Base-by-base conservation (phyloP, 2,797 vertebrate species). In the Enteromius treurensis region DNA sequence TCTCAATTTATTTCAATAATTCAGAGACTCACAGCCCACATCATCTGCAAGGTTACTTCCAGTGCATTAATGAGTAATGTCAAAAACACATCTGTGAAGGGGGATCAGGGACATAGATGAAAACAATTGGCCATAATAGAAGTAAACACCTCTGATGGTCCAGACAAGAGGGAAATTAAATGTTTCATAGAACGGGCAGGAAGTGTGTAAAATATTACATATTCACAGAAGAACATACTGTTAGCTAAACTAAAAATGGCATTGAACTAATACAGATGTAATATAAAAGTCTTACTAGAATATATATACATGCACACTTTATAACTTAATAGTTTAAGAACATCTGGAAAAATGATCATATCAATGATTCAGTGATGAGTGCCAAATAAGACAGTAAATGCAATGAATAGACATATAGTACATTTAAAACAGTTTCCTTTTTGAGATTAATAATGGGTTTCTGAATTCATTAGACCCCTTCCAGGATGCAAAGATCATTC, bases 1-100 rank as follows among this genome's bases (percentile, higher is more conserved):
- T 76, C 78, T 82, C 70, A 77, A 70, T 87, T 86, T 21, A 84
- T 75, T 84, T 87, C 5, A 87, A 86, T 87, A 82, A 88, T 88
- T 88, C 60, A 88, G 34, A 55, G 80, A 65, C 55, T 77, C 51
- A 14, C 34, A 64, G 55, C 67, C 34, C 69, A 71, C 55, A 75
- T 79, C 79, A 76, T 88, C 69, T 49, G 47, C 70, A 77, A 64
- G 62, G 80, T 58, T 64, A 76, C 75, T 79, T 79, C 23, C 60
- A 74, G 60, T 60, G 58, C 42, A 81, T 75, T 69, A 75, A 77
- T 85, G 47, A 73, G 40, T 77, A 58, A 78, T 65, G 42, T 65
- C 79, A 85, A 51, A 70, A 45, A 15, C 47, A 78, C 21, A 37
- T 32, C 5, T 15, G 13, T 15, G 4, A 37, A 73, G 64, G 55